phyloP scores from a whole-genome alignment of 1,140 invertebrate genomes.

The Scylla paramamosain region DNA sequence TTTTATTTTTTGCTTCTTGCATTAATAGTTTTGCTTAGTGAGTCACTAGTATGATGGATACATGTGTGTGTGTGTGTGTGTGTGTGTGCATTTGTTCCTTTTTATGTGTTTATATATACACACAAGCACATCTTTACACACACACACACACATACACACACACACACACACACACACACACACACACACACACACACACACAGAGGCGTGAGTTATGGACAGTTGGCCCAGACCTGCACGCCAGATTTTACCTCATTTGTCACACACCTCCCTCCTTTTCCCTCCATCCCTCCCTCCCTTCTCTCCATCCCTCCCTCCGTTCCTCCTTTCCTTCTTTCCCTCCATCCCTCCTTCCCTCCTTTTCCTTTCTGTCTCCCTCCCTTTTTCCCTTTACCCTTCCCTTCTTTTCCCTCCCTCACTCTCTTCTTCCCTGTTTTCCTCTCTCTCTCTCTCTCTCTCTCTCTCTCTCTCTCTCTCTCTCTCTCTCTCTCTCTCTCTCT shows the following conservation, averaged over 20 bases:
- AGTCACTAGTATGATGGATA: no score
- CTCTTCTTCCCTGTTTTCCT: neutral
- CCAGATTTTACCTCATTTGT: neutral
- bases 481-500: neutral
- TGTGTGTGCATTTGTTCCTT: no score
- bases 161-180: no score
- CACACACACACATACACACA: no score
- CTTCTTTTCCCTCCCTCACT: neutral
- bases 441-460: neutral
- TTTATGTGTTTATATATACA: no score
- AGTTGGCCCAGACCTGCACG: no score
- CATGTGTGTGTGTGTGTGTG: no score
- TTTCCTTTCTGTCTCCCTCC: neutral
- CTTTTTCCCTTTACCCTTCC: neutral
- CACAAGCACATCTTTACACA: no score
- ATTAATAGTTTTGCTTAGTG: no score
- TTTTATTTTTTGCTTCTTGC: no score
- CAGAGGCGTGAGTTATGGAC: no score
- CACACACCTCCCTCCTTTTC: neutral
- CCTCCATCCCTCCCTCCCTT: neutral
- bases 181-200: no score
- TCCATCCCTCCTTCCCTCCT: neutral
- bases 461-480: neutral
- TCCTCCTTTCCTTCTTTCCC: neutral
- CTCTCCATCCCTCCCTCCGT: neutral